Percentiles rank a stretch among this genome's conserved stretches.
These are phyloP conservation scores for Fulica atra DNA, from an alignment of 2,113 vertebrate genomes.

Conservation along the genomic window DNA sequence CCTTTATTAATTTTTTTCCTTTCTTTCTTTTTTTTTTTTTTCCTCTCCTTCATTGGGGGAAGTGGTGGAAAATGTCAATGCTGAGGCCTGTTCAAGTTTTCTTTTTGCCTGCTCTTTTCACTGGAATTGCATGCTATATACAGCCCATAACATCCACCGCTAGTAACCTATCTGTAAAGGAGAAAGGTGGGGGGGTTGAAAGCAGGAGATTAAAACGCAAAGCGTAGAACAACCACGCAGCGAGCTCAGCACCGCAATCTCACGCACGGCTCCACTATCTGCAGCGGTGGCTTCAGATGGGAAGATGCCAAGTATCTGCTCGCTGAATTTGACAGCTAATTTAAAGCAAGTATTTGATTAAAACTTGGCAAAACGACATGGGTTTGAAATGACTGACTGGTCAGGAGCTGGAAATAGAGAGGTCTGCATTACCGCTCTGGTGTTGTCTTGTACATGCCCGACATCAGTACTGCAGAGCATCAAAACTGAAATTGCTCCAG, in stretches of 20 bases:
- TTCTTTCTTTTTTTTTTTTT: background rate
- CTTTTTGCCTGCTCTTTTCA: background rate
- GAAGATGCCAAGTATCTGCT: background rate
- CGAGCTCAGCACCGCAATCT: background rate
- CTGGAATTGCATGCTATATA: background rate
- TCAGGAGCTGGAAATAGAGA: background rate
- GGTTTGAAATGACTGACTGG: background rate
- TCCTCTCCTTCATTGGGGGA: background rate
- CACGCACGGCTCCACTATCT: background rate
- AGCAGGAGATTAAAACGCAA: background rate
- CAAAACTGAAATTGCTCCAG: background rate
- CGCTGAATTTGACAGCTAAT: background rate
- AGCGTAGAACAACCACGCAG: background rate
- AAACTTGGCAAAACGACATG: background rate
- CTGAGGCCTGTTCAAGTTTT: background rate
- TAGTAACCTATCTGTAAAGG: background rate
- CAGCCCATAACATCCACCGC: background rate
- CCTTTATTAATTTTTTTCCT: slow-evolving; percentile 33
- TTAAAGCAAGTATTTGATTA: background rate
- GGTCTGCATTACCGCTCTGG: background rate
- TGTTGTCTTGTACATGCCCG: background rate
- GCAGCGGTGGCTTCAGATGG: background rate
- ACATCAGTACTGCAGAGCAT: background rate
- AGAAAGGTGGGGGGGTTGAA: slow-evolving; percentile 12
- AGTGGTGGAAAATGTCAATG: background rate